Evolutionary conservation across 2,888 invertebrate genomes (phyloP), one percentile per base, ranked within the genome.

Genomic region (Tachina grossa): DNA sequence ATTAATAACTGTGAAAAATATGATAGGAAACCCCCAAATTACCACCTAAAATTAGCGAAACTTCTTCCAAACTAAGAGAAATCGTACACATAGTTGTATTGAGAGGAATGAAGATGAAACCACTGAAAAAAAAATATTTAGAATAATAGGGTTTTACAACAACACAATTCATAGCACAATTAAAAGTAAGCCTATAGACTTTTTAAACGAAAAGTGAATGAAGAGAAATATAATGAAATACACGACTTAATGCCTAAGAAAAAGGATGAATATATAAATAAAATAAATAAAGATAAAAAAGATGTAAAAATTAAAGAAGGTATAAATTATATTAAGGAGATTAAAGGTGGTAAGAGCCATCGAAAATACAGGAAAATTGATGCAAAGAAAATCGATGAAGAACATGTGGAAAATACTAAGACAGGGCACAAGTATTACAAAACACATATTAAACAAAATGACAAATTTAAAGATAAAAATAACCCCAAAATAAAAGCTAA

Each of bases 351-450:
- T 61, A 61, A 61, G 14, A 61, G n/a, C 8, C 39, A 61, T 61
- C 6, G 61, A 16, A 41, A 9, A 61, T 61, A n/a, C 9, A 41
- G 61, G 61, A 61, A 61, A 31, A 61, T 39, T 13, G 39, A 61
- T 61, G 31, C 39, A 31, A 41, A 41, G 61, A 39, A 61, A 41
- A 41, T 61, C 61, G 61, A 39, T 61, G 61, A 61, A 39, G 41
- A 61, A 39, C 61, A 61, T 31, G 61, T 61, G 13, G 61, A 31
- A 31, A 6, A 31, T 2, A 6, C 6, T 31, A 31, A 31, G 31
- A 31, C 31, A 31, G 31, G 31, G 6, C 6, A 31, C 6, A 31
- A 31, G 6, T 31, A 31, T 6, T 31, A 31, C 6, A 31, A 31
- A 31, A 31, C 31, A 5, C 31, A 31, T 31, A 31, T 31, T 6